Evolutionary conservation across 2,113 vertebrate species (phyloP), one percentile per base, ranked within the genome.

Genomic region (Sinocyclocheilus maitianheensis): DNA sequence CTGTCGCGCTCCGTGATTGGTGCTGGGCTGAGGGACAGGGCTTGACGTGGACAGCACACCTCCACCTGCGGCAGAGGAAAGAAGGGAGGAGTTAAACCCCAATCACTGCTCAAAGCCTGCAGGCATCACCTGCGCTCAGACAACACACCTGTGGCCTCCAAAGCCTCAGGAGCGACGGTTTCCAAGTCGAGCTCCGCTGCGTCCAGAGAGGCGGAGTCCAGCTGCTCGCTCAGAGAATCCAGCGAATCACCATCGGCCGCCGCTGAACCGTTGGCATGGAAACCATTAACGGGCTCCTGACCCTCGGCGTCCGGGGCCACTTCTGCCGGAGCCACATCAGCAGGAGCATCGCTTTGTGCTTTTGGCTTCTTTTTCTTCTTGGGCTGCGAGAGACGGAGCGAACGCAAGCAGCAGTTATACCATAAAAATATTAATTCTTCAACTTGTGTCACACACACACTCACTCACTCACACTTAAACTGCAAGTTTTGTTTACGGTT

Each of bases 351-450:
- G 0, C 93, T 88, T 90, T 97, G 96, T 5, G 95, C 94, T 91
- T 98, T 99, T 88, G 93, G 95, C 94, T 99, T 99, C 96, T 97
- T 99, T 93, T 95, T 96, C 93, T 95, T 96, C 94, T 98, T 98
- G 92, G 97, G 97, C 97, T 99, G 89, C 16, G 12, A 82, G 58
- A n/a, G 10, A 63, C 18, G 1, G 18, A 72, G 8, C 9, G 22
- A 43, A 72, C 18, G 14, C 65, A 4, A 37, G 16, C 34, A 9
- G 13, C 26, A 65, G 11, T 65, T 26, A 65, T 4, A 12, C 1
- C 10, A 13, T 65, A 13, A 1, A 65, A 13, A 26, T 30, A 69
- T 1, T 7, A 0, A 18, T 34, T 34, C 30, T 7, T 34, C 30
- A 69, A 69, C 65, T 34, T 3, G 5, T 3, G 5, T 34, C 26